Evolutionary conservation across 2,797 vertebrate species (phyloP).

Genomic region (Apogon talboti): DNA sequence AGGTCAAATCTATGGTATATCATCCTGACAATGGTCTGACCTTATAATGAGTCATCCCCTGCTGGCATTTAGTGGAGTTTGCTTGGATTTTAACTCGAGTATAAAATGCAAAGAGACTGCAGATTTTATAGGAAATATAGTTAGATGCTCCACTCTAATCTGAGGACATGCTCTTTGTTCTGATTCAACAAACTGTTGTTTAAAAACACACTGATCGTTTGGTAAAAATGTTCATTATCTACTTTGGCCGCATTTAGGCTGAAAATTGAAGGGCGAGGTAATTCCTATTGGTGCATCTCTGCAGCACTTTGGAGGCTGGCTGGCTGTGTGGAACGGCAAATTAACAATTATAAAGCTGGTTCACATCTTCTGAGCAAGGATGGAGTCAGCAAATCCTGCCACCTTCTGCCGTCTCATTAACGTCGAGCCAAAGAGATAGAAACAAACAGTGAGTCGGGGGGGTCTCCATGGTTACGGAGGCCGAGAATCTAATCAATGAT

Average conservation of each 20-base stretch:
- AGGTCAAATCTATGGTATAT: no score
- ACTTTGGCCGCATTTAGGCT: background rate
- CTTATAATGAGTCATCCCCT: no score
- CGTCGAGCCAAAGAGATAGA: slow-evolving; percentile 54
- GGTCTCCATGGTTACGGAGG: slow-evolving; percentile 64
- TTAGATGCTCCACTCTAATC: no score
- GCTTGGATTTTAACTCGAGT: no score
- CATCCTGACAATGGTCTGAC: no score
- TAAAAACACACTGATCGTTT: no score
- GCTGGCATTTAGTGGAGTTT: no score
- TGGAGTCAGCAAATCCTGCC: slow-evolving; percentile 67
- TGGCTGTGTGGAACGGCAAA: slow-evolving; percentile 56
- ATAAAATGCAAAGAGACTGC: no score
- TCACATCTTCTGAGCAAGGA: slow-evolving; percentile 62
- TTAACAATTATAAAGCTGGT: slow-evolving; percentile 73
- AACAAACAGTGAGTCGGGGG: slow-evolving; percentile 54
- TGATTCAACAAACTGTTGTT: no score
- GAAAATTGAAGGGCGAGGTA: slow-evolving; percentile 54
- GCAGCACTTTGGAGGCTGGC: slow-evolving; percentile 55
- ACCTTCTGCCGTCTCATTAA: slow-evolving; percentile 71
- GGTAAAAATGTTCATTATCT: no score
- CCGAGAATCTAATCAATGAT: slow-evolving; percentile 77
- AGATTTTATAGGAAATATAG: no score
- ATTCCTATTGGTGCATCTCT: slow-evolving; percentile 41
- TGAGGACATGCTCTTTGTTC: no score